Conservation (phyloP, 2,888 invertebrate species). For the Alsophila aescularia region DNA sequence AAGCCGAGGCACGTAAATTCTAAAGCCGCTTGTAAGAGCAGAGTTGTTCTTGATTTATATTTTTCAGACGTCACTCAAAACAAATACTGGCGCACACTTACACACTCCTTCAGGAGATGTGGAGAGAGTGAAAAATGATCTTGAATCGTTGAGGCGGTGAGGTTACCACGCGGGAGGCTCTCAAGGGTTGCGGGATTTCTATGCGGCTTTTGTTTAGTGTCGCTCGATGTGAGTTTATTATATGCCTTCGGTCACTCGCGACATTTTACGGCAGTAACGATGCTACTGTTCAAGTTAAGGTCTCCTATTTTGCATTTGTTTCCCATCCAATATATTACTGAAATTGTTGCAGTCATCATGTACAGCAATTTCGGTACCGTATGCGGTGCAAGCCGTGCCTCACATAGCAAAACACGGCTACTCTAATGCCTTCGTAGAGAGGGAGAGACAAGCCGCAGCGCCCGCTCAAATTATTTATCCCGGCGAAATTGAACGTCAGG, state of each 20-base stretch:
- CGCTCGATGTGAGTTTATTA: slow-evolving; percentile 3
- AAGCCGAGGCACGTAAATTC: slow-evolving; percentile 32
- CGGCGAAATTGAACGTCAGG: slow-evolving; percentile 42
- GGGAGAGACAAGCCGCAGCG: slow-evolving; percentile 43
- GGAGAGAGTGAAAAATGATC: slow-evolving; percentile 64
- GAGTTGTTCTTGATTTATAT: slow-evolving; percentile 61
- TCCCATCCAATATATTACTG: slow-evolving; percentile 30
- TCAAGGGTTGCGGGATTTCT: slow-evolving; percentile 25
- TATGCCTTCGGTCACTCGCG: not conserved
- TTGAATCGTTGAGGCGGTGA: slow-evolving; percentile 37
- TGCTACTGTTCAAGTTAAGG: not conserved
- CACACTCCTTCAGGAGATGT: slow-evolving; percentile 46
- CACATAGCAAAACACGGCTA: slow-evolving; percentile 29
- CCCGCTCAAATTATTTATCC: slow-evolving; percentile 55
- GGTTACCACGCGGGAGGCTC: slow-evolving; percentile 24
- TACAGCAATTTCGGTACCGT: slow-evolving; percentile 33
- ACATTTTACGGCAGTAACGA: not conserved
- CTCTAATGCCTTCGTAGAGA: slow-evolving; percentile 42
- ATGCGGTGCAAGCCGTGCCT: slow-evolving; percentile 28
- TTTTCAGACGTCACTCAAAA: slow-evolving; percentile 58
- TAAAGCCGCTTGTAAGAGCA: slow-evolving; percentile 36
- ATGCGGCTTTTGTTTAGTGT: slow-evolving; percentile 16
- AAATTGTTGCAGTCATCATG: slow-evolving; percentile 37
- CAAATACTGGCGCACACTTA: slow-evolving; percentile 45
- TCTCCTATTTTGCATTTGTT: slow-evolving; percentile 19